A percentile compares a stretch with the other conserved stretches of the same genome.
Conservation (phyloP, 2,113 vertebrate genomes). For the Malurus alboscapulatus region DNA sequence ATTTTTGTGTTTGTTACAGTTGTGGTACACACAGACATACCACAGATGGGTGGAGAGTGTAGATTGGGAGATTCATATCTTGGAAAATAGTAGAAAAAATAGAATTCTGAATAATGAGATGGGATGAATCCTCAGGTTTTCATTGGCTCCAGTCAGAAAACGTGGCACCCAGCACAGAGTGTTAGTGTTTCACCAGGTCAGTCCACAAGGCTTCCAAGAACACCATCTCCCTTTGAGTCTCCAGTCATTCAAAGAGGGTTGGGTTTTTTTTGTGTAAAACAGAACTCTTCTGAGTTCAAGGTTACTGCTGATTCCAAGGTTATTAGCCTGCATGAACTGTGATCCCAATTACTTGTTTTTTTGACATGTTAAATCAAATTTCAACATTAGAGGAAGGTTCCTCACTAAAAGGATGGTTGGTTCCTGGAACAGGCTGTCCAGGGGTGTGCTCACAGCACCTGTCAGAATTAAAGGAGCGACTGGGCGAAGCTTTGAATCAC, state of each 20-base stretch:
- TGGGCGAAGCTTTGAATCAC: accelerated
- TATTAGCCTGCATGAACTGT: neutral
- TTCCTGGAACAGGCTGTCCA: neutral
- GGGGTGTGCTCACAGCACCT: neutral
- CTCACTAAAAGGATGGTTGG: accelerated
- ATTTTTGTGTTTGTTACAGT: neutral
- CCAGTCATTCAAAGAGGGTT: neutral
- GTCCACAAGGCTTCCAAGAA: neutral
- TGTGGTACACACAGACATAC: neutral
- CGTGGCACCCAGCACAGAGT: neutral
- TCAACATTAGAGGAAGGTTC: neutral
- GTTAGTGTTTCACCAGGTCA: neutral
- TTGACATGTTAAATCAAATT: neutral
- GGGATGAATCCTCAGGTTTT: neutral
- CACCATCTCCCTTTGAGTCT: neutral
- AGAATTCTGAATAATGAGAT: neutral
- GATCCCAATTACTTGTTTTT: neutral
- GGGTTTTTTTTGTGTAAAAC: neutral
- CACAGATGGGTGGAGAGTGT: neutral
- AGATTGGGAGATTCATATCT: neutral
- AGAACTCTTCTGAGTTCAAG: neutral
- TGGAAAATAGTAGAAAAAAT: neutral
- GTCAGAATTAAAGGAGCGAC: neutral
- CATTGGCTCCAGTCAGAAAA: neutral
- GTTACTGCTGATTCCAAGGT: neutral